Evolutionary conservation across 2,797 vertebrate genomes (phyloP), one percentile per base, ranked within the genome.

Genomic region (Poecilia wingei): DNA sequence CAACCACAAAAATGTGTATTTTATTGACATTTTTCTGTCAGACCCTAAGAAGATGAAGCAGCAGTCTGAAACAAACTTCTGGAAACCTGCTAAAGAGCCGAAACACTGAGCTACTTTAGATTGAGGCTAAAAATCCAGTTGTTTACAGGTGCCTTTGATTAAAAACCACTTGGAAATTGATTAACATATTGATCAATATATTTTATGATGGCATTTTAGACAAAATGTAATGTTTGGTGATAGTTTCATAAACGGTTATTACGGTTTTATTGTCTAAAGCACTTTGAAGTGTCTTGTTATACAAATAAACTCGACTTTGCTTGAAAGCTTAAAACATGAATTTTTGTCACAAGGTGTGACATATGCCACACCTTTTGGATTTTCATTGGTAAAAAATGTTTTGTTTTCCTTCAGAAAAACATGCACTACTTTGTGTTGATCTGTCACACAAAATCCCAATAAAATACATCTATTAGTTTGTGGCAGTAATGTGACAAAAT

Each of bases 391-490:
- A 31, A 59, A 59, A 31, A 59, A 59, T 20, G 1, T 5, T 9
- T 22, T 6, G 36, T 18, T 66, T 66, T 39, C 33, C 33, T 66
- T 66, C 61, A 36, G 33, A 31, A 6, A 66, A 66, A 33, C 22
- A 36, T 39, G 33, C 18, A n/a, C 10, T 33, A 64, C 25, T 45
- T 45, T 45, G 39, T 45, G 22, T 69, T 69, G 39, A 25, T 45
- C 33, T 41, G 20, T 69, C 25, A 43, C 20, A 69, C 22, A 69
- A 69, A 69, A 69, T n/a, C 66, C 33, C 66, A 69, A 43, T 69
- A 69, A 69, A 69, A 69, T 14, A n/a, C 66, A 69, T 69, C 13
- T 25, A 69, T 41, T 41, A n/a, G 22, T 69, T 69, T 69, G 66
- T 69, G 66, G 66, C n/a, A 43, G 39, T 1, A 69, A 69, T 43